Conservation (phyloP, 2,797 vertebrate genomes). For the Coccyzus lansbergi region DNA sequence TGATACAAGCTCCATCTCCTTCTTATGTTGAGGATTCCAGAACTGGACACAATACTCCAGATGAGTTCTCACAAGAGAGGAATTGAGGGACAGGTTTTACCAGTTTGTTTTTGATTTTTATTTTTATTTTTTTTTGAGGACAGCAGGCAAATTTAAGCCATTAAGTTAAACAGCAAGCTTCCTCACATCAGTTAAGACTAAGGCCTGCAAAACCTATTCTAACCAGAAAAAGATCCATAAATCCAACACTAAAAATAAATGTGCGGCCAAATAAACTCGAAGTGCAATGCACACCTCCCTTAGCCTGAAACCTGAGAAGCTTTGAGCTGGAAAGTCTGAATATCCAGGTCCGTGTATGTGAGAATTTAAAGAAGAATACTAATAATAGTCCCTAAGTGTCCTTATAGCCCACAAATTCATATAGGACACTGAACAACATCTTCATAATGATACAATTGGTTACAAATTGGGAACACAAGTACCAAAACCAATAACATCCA, state of each 20-base stretch:
- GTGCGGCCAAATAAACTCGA: background rate
- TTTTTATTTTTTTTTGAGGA: background rate
- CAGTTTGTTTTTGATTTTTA: no score
- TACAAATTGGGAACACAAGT: conserved; percentile 53
- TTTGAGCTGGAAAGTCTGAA: background rate
- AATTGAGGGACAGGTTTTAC: background rate
- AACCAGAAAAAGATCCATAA: background rate
- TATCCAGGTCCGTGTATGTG: background rate
- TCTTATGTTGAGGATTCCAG: no score
- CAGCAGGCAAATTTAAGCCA: background rate
- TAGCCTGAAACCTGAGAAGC: background rate
- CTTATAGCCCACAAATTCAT: conserved; percentile 16
- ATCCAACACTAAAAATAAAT: background rate
- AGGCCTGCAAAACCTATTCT: background rate
- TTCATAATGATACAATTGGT: conserved; percentile 55
- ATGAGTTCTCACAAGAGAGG: no score
- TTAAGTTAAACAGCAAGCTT: background rate
- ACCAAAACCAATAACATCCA: conserved; percentile 51
- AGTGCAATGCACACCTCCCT: background rate
- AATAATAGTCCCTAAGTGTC: background rate
- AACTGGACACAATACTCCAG: no score
- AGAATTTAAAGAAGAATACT: background rate
- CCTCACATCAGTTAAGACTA: background rate
- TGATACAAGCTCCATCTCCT: no score
- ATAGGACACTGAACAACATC: conserved; percentile 27